These are phyloP conservation scores for Poecilia velifera DNA, from an alignment of 2,797 vertebrate genomes.

Conservation along the genomic window DNA sequence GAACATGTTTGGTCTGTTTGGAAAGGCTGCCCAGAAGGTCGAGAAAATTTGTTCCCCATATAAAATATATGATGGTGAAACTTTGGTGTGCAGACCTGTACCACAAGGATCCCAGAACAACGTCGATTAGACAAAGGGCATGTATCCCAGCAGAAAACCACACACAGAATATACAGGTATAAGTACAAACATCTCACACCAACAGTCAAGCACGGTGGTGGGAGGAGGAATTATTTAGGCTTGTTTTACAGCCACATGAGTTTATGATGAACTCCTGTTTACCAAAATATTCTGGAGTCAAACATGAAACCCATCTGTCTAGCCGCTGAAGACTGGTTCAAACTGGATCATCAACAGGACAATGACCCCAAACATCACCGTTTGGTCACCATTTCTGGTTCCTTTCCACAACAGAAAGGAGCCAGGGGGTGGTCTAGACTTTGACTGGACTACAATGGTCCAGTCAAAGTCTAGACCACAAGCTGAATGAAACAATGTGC, in stretches of 20 bases:
- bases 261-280: not conserved
- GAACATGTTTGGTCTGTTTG: not conserved
- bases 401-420: not conserved
- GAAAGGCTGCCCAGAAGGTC: not conserved
- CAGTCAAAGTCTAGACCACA: not conserved
- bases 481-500: not conserved
- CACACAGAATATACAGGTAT: too few relatives aligned
- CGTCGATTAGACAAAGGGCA: not conserved
- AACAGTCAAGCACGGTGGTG: not conserved
- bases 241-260: not conserved
- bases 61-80: not conserved
- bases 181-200: not conserved
- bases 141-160: not conserved
- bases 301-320: not conserved
- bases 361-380: not conserved
- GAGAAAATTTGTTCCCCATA: not conserved
- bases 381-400: too few relatives aligned
- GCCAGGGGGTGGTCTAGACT: not conserved
- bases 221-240: not conserved
- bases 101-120: not conserved
- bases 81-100: not conserved
- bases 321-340: not conserved
- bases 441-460: not conserved
- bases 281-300: not conserved
- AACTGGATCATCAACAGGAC: not conserved